Evolutionary conservation across 2,888 invertebrate species (phyloP).

Genomic region (Clostera curtula): DNA sequence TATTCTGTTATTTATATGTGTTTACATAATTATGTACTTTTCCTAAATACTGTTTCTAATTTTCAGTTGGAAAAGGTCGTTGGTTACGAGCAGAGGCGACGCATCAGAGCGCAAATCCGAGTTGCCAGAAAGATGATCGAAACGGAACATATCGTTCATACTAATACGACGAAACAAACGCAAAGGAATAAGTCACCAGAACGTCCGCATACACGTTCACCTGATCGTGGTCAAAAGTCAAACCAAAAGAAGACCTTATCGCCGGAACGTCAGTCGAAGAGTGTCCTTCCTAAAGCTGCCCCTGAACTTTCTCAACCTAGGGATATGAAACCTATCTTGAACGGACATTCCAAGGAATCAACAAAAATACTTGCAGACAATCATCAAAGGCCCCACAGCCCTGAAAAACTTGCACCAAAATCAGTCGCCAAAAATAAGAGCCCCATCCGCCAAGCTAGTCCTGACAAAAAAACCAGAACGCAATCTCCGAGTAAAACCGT

Average conservation of each 20-base stretch:
- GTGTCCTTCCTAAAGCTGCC: constrained; percentile 22
- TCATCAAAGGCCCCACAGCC: constrained; percentile 39
- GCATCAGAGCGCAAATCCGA: constrained; percentile 85
- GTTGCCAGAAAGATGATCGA: constrained; percentile 81
- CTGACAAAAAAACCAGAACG: constrained; percentile 54
- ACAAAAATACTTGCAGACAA: constrained; percentile 24
- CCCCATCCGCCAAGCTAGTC: constrained; percentile 48
- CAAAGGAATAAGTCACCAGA: constrained; percentile 37
- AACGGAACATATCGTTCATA: constrained; percentile 44
- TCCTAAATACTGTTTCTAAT: constrained; percentile 25
- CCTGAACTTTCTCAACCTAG: constrained; percentile 25
- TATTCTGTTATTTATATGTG: constrained; percentile 21
- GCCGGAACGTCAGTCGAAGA: constrained; percentile 35
- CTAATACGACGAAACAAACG: constrained; percentile 31
- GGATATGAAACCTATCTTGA: constrained; percentile 30
- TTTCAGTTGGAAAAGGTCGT: constrained; percentile 83
- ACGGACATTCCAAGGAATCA: constrained; percentile 42
- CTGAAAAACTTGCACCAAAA: constrained; percentile 40
- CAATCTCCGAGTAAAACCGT: constrained; percentile 46
- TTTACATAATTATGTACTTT: constrained; percentile 21
- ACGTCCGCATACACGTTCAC: constrained; percentile 27
- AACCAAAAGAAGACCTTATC: constrained; percentile 31
- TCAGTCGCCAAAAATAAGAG: constrained; percentile 29
- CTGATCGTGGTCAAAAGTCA: constrained; percentile 30
- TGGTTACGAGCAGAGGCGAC: constrained; percentile 84